Base-by-base conservation (phyloP, 2,888 invertebrate species). In the Nymphalis urticae region DNA sequence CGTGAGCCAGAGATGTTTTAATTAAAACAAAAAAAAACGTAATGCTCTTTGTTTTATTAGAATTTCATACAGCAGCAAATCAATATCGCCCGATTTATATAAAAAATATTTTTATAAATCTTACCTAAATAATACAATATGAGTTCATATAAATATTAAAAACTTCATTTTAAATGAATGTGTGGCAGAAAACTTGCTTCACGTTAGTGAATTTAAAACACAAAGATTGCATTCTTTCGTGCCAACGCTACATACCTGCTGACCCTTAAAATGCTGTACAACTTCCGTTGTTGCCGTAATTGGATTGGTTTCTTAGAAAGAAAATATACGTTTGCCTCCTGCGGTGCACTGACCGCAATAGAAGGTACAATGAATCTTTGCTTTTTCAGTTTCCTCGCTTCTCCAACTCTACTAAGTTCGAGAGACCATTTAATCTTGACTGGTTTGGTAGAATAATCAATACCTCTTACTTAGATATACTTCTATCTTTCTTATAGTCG, bases 221-320 rank as follows among this genome's bases (percentile, higher is more conserved):
- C 42, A 42, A 13, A 42, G 42, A 42, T 42, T 42, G 42, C 42
- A 42, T 42, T 61, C 27, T 48, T 48, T 61, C 27, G 24, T 48
- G 48, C 48, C 48, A 48, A 24, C 48, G 48, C 48, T 61, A 48
- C 24, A 48, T 61, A 48, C 61, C 48, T 24, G 27, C 27, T 48
- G 50, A 67, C 50, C 54, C 54, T 60, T 64, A 64, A 68, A 72
- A 70, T 66, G 66, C 67, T 71, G 65, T 68, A 69, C 75, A 69
- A 71, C 75, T 65, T 70, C 75, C 66, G 71, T 68, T 75, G 71
- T 72, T 64, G 64, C 66, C 68, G 68, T 71, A 74, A 75, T 68
- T 71, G 75, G 71, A 71, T 72, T 73, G 72, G 69, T 69, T 75
- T 73, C 73, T 63, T 68, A 63, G 64, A 65, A 58, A 64, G 66